Conservation (phyloP, 1,140 invertebrate species). For the Acromyrmex echinatior region DNA sequence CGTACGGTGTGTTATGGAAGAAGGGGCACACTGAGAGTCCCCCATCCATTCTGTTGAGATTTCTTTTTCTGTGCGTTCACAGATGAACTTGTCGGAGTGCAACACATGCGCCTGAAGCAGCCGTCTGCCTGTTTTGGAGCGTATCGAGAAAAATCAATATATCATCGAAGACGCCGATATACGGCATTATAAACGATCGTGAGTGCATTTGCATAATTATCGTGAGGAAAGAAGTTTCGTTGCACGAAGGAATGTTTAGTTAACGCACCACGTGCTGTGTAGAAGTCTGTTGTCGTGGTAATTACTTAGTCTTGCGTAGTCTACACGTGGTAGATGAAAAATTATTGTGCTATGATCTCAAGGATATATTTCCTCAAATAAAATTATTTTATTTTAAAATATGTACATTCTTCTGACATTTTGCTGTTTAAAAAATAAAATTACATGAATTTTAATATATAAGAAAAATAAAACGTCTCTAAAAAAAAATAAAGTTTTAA, state of each 20-base stretch:
- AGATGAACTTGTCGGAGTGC: slow-evolving; percentile 42
- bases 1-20: slow-evolving; percentile 29
- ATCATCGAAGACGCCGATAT: slow-evolving; percentile 25
- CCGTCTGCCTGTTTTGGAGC: background rate
- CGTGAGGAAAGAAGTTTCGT: background rate
- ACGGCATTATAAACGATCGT: slow-evolving; percentile 43
- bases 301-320: background rate
- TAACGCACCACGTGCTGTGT: background rate
- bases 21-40: slow-evolving; percentile 2
- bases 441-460: background rate
- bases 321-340: background rate
- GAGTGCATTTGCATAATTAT: slow-evolving; percentile 44
- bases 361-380: background rate
- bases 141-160: slow-evolving; percentile 34
- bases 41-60: slow-evolving; percentile 1
- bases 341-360: background rate
- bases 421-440: background rate
- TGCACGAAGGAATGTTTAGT: background rate
- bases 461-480: background rate
- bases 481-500: background rate
- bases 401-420: background rate
- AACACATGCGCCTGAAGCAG: slow-evolving; percentile 48
- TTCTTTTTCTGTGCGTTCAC: background rate
- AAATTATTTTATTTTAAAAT: background rate
- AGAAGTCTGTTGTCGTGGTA: background rate